Evolutionary conservation across 2,797 vertebrate genomes (phyloP), one percentile per base, ranked within the genome.

Genomic region (Danionella dracula): DNA sequence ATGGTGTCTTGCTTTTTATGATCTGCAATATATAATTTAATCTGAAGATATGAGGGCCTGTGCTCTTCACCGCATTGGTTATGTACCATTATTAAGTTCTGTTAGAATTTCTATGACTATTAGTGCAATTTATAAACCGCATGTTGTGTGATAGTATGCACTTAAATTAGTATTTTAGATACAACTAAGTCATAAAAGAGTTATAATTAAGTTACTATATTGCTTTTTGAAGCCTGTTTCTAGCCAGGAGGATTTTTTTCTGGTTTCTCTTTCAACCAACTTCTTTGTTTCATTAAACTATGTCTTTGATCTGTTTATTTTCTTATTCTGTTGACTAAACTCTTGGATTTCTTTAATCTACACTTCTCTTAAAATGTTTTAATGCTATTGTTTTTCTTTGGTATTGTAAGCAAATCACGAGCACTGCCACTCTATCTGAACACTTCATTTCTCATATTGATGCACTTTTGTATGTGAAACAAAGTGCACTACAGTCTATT

Each of bases 1-100:
- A 89, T 89, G 85, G 78, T 68, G 75, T 80, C 82, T 89, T 82
- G 83, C 82, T 75, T 84, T 57, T 86, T 87, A 79, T 86, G 83
- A 86, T 85, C 77, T 78, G 79, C 66, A 67, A 81, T 85, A 86
- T 86, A 83, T 73, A 83, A 81, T 84, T 82, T 78, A 86, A 84
- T 84, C 32, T 11, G 8, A 74, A 77, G 82, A 79, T 78, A 68
- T 72, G 69, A 82, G 78, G 79, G 76, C 85, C 84, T 74, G 79
- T 78, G 75, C 76, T 16, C 76, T 80, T 66, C 72, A 79, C 66
- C 76, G 76, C 81, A 70, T 35, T 37, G 73, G 75, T 76, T 72
- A 37, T 72, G 76, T 80, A 15, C 40, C 42, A 50, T 65, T 44
- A 72, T 50, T 58, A 72, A 79, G 77, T 80, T 75, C 67, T 66